Conservation (phyloP, 1,140 invertebrate genomes). For the Aphelinus atriplicis region DNA sequence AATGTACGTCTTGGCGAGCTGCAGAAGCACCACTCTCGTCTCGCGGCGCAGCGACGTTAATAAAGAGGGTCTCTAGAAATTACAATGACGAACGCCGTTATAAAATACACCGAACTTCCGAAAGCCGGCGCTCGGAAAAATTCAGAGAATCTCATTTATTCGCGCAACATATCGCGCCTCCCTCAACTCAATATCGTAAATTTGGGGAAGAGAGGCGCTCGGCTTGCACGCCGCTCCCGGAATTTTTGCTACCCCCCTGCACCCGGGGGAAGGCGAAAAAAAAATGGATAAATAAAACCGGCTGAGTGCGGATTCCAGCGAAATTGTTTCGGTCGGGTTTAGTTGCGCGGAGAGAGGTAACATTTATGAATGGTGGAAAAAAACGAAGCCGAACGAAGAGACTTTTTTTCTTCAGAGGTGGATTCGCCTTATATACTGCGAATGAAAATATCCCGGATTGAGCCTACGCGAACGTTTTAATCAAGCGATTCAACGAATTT, state of each 20-base stretch:
- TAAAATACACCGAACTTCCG: too few relatives aligned
- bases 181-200: conserved; percentile 16
- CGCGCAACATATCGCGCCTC: neutral
- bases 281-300: too few relatives aligned
- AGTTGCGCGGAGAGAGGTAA: neutral
- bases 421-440: too few relatives aligned
- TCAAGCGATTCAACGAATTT: too few relatives aligned
- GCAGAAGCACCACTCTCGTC: too few relatives aligned
- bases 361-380: neutral
- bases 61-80: too few relatives aligned
- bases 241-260: neutral
- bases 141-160: conserved; percentile 7
- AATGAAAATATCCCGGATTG: too few relatives aligned
- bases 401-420: neutral
- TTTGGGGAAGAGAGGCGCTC: neutral
- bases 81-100: too few relatives aligned
- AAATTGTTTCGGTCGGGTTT: conserved; percentile 8
- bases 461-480: too few relatives aligned
- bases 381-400: neutral
- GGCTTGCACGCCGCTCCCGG: neutral
- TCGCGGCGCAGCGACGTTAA: too few relatives aligned
- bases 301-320: neutral
- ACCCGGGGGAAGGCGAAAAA: too few relatives aligned
- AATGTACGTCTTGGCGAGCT: too few relatives aligned
- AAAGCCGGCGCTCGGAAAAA: neutral